Conservation (phyloP, 2,113 vertebrate species). For the Eulemur rufifrons region DNA sequence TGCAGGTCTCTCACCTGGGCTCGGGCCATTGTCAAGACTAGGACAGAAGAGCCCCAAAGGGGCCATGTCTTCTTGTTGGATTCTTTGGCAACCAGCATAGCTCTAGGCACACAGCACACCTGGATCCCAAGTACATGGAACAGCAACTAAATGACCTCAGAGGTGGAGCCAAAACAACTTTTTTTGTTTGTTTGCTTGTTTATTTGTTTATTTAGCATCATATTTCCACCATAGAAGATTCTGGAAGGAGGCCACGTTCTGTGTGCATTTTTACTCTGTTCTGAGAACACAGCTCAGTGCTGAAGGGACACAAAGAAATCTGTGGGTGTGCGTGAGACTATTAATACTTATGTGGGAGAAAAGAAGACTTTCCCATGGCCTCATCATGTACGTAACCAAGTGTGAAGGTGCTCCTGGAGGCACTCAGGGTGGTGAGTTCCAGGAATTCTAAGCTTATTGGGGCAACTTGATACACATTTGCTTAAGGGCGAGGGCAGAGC, state of each 20-base stretch:
- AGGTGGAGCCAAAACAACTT: neutral
- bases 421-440: neutral
- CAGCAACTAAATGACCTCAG: neutral
- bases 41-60: neutral
- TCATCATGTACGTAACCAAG: neutral
- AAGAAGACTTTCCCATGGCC: neutral
- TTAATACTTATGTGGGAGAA: neutral
- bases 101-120: neutral
- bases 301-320: conserved; percentile 13
- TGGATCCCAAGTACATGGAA: neutral
- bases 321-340: neutral
- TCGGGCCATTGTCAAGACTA: neutral
- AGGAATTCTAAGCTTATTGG: neutral
- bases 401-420: neutral
- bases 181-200: too few relatives aligned
- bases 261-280: neutral
- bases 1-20: neutral
- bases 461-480: neutral
- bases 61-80: neutral
- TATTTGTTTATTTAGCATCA: neutral
- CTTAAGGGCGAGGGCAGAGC: neutral
- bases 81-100: neutral
- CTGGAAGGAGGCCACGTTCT: neutral
- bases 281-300: conserved; percentile 25
- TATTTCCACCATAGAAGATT: neutral